Conservation (phyloP, 2,888 invertebrate genomes). For the Epiperipatus broadwayi region DNA sequence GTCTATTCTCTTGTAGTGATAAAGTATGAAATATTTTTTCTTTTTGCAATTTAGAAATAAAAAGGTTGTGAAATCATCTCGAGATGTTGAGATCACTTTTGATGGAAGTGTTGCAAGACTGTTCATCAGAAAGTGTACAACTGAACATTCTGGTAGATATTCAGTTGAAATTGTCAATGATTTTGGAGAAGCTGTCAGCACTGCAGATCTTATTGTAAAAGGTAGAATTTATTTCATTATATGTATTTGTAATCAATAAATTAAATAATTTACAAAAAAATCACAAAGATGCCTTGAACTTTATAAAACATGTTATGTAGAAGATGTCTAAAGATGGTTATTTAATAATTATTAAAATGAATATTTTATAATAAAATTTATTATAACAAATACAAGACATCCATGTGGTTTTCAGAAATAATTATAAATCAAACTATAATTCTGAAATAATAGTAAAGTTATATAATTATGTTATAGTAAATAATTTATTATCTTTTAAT, state of each 20-base stretch:
- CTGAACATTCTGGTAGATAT: constrained; percentile 57
- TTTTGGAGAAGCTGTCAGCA: constrained; percentile 68
- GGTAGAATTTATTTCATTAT: constrained; percentile 25
- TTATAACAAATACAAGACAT: too few relatives aligned
- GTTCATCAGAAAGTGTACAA: constrained; percentile 51
- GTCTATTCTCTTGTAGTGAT: too few relatives aligned
- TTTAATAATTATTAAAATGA: neutral
- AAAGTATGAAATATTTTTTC: neutral
- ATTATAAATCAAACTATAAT: too few relatives aligned
- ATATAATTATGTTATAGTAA: too few relatives aligned
- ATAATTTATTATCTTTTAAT: too few relatives aligned
- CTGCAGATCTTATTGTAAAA: constrained; percentile 60
- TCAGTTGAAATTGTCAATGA: constrained; percentile 72
- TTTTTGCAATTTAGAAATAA: constrained; percentile 37
- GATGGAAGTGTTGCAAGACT: constrained; percentile 62
- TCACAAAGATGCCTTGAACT: too few relatives aligned
- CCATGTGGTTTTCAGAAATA: too few relatives aligned
- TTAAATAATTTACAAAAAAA: too few relatives aligned
- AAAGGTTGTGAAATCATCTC: constrained; percentile 52
- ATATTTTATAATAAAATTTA: neutral
- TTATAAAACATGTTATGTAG: too few relatives aligned
- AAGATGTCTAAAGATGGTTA: too few relatives aligned
- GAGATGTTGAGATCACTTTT: constrained; percentile 55
- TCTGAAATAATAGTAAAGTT: too few relatives aligned
- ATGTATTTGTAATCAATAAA: neutral